phyloP scores from a whole-genome alignment of 2,888 invertebrate genomes.

The Orthosia incerta region DNA sequence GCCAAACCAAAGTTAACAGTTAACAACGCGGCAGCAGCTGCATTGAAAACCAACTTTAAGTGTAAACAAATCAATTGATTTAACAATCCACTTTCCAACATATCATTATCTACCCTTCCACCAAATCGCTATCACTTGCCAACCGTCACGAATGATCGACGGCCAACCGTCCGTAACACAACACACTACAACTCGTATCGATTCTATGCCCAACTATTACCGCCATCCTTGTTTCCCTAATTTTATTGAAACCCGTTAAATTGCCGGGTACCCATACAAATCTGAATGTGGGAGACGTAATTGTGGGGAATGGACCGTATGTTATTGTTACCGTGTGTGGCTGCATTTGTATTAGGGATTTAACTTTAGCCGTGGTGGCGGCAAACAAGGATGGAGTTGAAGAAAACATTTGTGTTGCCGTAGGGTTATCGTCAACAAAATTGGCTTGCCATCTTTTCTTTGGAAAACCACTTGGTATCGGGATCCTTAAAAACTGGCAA shows the following conservation, averaged over 20 bases:
- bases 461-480: background rate
- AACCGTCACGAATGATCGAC: conserved; percentile 76
- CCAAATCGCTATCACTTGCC: conserved; percentile 18
- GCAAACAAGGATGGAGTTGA: background rate
- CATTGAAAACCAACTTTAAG: background rate
- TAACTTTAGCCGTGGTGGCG: conserved; percentile 23
- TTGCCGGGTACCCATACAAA: conserved; percentile 61
- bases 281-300: conserved; percentile 47
- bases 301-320: conserved; percentile 46
- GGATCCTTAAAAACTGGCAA: too few relatives aligned
- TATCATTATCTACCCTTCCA: conserved; percentile 36
- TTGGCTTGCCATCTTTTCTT: background rate
- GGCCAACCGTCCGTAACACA: conserved; percentile 77
- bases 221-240: conserved; percentile 69
- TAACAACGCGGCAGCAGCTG: background rate
- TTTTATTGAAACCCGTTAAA: conserved; percentile 73
- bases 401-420: background rate
- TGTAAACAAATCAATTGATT: conserved; percentile 7
- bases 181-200: conserved; percentile 72
- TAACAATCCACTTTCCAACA: conserved; percentile 5
- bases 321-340: conserved; percentile 43
- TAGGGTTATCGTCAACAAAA: background rate
- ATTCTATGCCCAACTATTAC: conserved; percentile 67
- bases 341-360: conserved; percentile 46
- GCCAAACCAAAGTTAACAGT: too few relatives aligned